Base-by-base conservation (phyloP, 2,888 invertebrate species). In the Chrysolina haemoptera region DNA sequence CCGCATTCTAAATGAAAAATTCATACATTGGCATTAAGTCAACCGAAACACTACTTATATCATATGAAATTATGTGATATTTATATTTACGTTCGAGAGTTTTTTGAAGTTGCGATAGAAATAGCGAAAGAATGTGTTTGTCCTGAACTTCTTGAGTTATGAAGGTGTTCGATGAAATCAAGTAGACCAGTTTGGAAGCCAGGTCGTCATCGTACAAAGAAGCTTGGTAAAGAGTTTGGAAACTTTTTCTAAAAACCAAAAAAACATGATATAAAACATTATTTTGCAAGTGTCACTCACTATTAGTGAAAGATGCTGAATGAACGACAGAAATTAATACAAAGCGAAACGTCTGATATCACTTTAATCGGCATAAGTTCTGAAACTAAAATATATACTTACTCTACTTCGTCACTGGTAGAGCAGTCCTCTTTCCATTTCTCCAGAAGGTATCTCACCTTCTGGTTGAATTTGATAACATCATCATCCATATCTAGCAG, bases 391-490 rank as follows among this genome's bases (percentile, higher is more conserved):
- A 35, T 35, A 8, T 43, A 4, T 43, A 43, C 43, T 43, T 5
- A 43, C 43, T 43, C 43, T 43, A 43, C 43, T 4, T 43, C 12
- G 14, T 14, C 43, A 43, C 11, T 14, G 43, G 43, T 43, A 4
- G 12, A 1, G 43, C 43, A 43, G 43, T 0, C 5, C 14, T 9
- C 43, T 14, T 43, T 1, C 43, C 43, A 43, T 43, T 43, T 43
- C 2, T 12, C 14, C 43, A 43, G 43, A 12, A 43, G 43, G 14
- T 14, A 2, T 12, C 0, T 8, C 14, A 43, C 14, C 43, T 43
- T 43, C 43, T 43, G 84, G 77, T 88, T 88, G 70, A 87, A 83
- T 72, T 84, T 76, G 66, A 88, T 88, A 8, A 87, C 87, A 80
- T 88, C 88, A 76, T 88, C 88, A 11, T 82, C 80, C 10, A 82